phyloP scores from a whole-genome alignment of 2,888 invertebrate species.

The Germaria angustata region DNA sequence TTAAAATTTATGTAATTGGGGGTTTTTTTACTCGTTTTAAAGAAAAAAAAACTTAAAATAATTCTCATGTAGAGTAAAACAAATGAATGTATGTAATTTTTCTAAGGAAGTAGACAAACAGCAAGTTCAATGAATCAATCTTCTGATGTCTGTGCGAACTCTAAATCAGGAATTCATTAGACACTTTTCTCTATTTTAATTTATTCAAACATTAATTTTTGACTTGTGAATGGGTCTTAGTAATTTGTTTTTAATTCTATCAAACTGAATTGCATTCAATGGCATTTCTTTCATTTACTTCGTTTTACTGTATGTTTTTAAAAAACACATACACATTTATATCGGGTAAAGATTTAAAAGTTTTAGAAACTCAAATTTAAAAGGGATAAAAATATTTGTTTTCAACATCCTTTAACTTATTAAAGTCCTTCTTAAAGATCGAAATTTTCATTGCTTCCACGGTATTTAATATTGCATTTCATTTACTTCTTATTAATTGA shows the following conservation, averaged over 20 bases:
- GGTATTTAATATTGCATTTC: too few relatives aligned
- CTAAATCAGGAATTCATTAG: not conserved
- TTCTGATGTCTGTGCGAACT: slow-evolving; percentile 4
- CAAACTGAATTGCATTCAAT: slow-evolving; percentile 5
- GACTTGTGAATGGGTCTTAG: slow-evolving; percentile 10
- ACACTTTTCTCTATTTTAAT: not conserved
- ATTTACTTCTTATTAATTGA: too few relatives aligned
- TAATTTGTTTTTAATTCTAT: slow-evolving; percentile 43
- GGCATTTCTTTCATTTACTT: not conserved
- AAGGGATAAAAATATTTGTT: too few relatives aligned
- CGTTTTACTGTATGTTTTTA: slow-evolving; percentile 6
- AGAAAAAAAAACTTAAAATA: not conserved
- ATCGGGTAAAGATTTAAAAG: too few relatives aligned
- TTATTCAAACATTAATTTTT: slow-evolving; percentile 1
- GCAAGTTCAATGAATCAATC: slow-evolving; percentile 31
- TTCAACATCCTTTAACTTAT: too few relatives aligned
- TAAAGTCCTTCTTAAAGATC: too few relatives aligned
- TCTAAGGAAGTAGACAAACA: slow-evolving; percentile 33
- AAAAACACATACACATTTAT: too few relatives aligned
- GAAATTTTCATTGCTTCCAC: too few relatives aligned
- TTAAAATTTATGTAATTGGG: slow-evolving; percentile 8
- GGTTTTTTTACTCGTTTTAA: slow-evolving; percentile 1
- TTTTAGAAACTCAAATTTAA: too few relatives aligned
- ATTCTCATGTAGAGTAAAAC: slow-evolving; percentile 30
- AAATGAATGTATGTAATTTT: not conserved